Base-by-base conservation (phyloP, 2,888 invertebrate genomes). In the Hypsopygia costalis region DNA sequence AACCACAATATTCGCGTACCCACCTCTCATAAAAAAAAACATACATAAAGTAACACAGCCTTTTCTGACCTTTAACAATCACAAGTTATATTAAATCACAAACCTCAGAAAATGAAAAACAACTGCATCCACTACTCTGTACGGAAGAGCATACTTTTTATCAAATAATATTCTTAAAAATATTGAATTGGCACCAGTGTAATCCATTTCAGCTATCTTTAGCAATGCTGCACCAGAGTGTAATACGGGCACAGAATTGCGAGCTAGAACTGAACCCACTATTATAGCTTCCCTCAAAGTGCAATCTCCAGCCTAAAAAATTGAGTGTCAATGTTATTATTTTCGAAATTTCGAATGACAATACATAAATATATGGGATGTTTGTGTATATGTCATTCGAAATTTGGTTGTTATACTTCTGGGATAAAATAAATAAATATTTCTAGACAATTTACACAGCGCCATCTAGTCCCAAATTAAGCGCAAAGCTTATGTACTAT, bases 101-200 rank as follows among this genome's bases (percentile, higher is more conserved):
- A 83, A 97, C 97, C 95, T 93, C 25, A 98, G 71, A 76, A 98
- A 99, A 78, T 99, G 98, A 69, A 95, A 95, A 1, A 98, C 97
- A 4, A 97, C 93, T 8, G 96, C 96, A 89, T 99, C 99, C 3
- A 99, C 92, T 1, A 98, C 99, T 60, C 96, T 91, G 76, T 95
- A 98, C 0, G 99, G 99, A 40, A 99, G 88, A 0, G 98, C 98
- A 89, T 99, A 99, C 72, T 98, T 98, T 81, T 99, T 99, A 70
- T 99, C 98, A 49, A 99, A 92, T 45, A 99, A 93, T 69, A 97
- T 95, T 46, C 98, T 90, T 40, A 99, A 90, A 69, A 99, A 97
- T 63, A 99, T 96, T 22, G 98, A 98, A 78, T 95, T 98, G 0
- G 98, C 97, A 1, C 99, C 99, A 12, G 94, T 95, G 69, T 98